phyloP scores from a whole-genome alignment of 2,888 invertebrate genomes.

The Parelbella ahira region DNA sequence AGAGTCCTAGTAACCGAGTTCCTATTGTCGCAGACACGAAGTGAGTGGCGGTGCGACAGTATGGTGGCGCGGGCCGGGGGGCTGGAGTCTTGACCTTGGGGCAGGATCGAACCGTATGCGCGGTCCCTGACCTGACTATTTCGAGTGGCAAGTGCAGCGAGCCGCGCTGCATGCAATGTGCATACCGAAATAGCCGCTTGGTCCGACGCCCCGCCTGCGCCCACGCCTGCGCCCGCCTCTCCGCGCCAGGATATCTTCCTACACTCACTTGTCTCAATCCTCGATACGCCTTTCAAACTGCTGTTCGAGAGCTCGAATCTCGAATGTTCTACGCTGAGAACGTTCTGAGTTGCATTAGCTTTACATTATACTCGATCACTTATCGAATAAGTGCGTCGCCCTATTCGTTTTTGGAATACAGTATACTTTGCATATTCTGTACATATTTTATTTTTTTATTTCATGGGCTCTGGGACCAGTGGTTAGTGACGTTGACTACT shows the following conservation, averaged over 20 bases:
- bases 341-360: no score
- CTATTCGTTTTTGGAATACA: no score
- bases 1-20: conserved; percentile 39
- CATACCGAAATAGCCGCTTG: conserved; percentile 78
- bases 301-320: conserved; percentile 4
- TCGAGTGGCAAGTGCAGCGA: conserved; percentile 77
- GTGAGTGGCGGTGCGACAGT: conserved; percentile 43
- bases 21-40: conserved; percentile 34
- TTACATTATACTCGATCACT: no score
- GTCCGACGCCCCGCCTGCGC: conserved; percentile 53
- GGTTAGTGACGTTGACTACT: no score
- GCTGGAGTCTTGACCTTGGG: conserved; percentile 75
- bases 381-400: no score
- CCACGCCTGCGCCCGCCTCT: conserved; percentile 36
- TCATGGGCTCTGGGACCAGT: no score
- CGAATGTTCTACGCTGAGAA: conserved; percentile 17
- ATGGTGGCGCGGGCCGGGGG: conserved; percentile 32
- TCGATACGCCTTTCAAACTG: conserved; percentile 15
- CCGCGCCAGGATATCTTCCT: conserved; percentile 45
- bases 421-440: no score
- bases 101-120: conserved; percentile 74
- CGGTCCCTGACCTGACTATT: conserved; percentile 81
- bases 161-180: conserved; percentile 76
- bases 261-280: conserved; percentile 20
- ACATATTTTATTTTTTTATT: no score